phyloP scores from a whole-genome alignment of 2,888 invertebrate species.

The Pristionchus japonicus region DNA sequence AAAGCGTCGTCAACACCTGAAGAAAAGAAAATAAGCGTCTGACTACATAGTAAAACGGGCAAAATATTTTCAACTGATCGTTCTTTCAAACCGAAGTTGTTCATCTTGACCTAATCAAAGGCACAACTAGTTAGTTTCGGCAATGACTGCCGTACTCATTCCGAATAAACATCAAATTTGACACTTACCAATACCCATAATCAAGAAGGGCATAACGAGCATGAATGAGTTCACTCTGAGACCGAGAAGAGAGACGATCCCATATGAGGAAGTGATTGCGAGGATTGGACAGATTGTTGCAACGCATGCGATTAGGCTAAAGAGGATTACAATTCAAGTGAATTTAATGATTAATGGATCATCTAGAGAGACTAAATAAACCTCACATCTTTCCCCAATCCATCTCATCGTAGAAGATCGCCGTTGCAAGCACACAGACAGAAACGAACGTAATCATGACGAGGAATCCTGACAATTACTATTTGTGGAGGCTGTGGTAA shows the following conservation, averaged over 20 bases:
- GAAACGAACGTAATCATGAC: constrained; percentile 70
- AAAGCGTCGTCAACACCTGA: constrained; percentile 71
- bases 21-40: no score
- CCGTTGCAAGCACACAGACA: constrained; percentile 63
- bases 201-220: constrained; percentile 73
- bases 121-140: no score
- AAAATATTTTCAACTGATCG: no score
- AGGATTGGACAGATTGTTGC: constrained; percentile 70
- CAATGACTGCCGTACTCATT: no score
- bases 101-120: no score
- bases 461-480: constrained; percentile 67
- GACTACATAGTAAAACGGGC: neutral
- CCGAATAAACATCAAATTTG: no score
- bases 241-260: constrained; percentile 54
- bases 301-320: constrained; percentile 54
- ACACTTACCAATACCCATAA: constrained; percentile 73
- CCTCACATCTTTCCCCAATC: constrained; percentile 65
- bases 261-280: constrained; percentile 72
- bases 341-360: no score
- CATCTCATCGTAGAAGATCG: constrained; percentile 65
- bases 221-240: constrained; percentile 71
- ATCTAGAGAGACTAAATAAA: no score
- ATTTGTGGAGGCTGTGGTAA: no score
- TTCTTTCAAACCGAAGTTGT: no score
- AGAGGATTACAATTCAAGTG: no score